Evolutionary conservation across 1,140 invertebrate genomes (phyloP).

Genomic region (Sycophaga agraensis): DNA sequence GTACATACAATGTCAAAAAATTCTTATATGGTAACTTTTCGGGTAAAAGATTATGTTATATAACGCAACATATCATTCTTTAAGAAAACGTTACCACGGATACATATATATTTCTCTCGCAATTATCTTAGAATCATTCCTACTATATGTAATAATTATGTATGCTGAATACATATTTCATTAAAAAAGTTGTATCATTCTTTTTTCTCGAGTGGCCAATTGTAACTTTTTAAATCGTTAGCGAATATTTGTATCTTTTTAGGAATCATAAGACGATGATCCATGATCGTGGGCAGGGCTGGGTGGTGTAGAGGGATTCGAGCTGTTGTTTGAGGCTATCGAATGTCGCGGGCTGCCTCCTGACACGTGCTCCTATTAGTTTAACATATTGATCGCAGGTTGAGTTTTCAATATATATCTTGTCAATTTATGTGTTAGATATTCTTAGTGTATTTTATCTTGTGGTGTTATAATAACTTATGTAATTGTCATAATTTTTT

Average conservation of each 20-base stretch:
- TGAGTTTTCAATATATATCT: too few relatives aligned
- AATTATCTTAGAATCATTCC: slow-evolving; percentile 5
- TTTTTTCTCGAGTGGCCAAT: neutral
- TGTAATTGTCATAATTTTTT: too few relatives aligned
- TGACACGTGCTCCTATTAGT: slow-evolving; percentile 54
- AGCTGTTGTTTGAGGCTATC: slow-evolving; percentile 80
- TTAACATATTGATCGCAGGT: slow-evolving; percentile 33
- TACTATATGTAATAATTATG: neutral
- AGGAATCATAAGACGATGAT: slow-evolving; percentile 70
- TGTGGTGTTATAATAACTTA: neutral
- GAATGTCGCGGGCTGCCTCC: slow-evolving; percentile 72
- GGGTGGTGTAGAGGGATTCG: slow-evolving; percentile 75
- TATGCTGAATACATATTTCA: slow-evolving; percentile 5
- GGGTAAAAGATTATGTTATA: slow-evolving; percentile 27
- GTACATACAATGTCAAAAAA: slow-evolving; percentile 31
- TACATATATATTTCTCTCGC: slow-evolving; percentile 8
- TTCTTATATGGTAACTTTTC: slow-evolving; percentile 32
- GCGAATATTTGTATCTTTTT: slow-evolving; percentile 33
- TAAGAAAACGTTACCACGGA: slow-evolving; percentile 27
- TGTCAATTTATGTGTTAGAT: neutral
- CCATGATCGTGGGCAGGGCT: slow-evolving; percentile 73
- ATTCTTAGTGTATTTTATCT: too few relatives aligned
- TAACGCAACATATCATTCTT: slow-evolving; percentile 25
- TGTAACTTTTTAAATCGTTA: slow-evolving; percentile 6
- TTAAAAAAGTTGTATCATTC: neutral